phyloP scores from a whole-genome alignment of 1,140 invertebrate species.

The Drosophila murphyi region DNA sequence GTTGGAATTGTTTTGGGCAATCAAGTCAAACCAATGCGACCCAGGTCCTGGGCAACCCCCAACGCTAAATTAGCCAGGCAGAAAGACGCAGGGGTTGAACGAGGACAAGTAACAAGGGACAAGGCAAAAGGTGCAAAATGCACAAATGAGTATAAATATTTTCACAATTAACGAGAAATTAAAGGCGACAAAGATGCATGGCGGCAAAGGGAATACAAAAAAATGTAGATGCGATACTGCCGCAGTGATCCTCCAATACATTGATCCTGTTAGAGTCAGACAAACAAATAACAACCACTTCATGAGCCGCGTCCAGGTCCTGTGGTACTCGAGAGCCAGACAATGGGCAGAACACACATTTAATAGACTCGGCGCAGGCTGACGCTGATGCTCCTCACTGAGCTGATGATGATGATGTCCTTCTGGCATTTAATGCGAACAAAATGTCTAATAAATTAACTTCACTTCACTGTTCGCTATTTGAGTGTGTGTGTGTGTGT shows the following conservation, averaged over 20 bases:
- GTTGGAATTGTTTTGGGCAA: conserved; percentile 79
- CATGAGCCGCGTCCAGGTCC: conserved; percentile 43
- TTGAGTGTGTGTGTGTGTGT: conserved; percentile 22
- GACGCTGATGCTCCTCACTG: conserved; percentile 15
- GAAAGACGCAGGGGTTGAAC: conserved; percentile 37
- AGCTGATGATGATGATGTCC: conserved; percentile 74
- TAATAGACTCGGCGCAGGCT: conserved; percentile 70
- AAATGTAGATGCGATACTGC: conserved; percentile 11
- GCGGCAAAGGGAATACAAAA: conserved; percentile 46
- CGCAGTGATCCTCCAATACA: conserved; percentile 42
- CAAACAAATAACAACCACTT: conserved; percentile 80
- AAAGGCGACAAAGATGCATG: conserved; percentile 79
- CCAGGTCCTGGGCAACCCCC: conserved; percentile 54
- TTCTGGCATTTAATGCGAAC: conserved; percentile 80
- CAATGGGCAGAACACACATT: conserved; percentile 76
- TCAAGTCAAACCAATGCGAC: conserved; percentile 60
- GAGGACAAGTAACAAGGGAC: background rate
- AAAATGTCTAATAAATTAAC: conserved; percentile 84
- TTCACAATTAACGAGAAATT: conserved; percentile 83
- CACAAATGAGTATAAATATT: conserved; percentile 84
- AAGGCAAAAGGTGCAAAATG: conserved; percentile 79
- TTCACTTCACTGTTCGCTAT: conserved; percentile 64
- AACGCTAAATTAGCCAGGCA: conserved; percentile 63
- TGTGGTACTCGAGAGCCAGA: conserved; percentile 68
- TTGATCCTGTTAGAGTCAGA: conserved; percentile 55